Conservation (phyloP, 1,140 invertebrate species). For the Drosophila dunni region DNA sequence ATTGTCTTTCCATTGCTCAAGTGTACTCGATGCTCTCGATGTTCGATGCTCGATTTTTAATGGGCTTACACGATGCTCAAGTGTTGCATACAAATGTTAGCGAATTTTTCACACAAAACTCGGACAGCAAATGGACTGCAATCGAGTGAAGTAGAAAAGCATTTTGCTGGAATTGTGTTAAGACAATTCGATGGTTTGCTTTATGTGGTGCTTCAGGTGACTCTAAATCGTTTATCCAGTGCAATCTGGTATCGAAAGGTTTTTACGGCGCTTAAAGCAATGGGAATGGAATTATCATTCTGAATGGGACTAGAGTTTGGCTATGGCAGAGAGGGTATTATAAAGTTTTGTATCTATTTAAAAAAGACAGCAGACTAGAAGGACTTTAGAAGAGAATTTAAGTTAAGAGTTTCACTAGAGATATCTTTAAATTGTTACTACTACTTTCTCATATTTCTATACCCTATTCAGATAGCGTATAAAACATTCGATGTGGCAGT, state of each 20-base stretch:
- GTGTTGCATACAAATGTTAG: constrained; percentile 50
- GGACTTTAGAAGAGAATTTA: too few species aligned
- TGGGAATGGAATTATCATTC: constrained; percentile 45
- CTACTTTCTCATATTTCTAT: too few species aligned
- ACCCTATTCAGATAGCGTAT: too few species aligned
- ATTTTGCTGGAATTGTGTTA: constrained; percentile 34
- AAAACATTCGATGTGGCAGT: too few species aligned
- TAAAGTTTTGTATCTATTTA: neutral
- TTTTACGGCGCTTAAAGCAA: constrained; percentile 9
- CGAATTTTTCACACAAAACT: constrained; percentile 34
- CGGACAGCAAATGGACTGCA: constrained; percentile 48
- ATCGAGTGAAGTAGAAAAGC: constrained; percentile 26
- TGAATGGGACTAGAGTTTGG: constrained; percentile 4
- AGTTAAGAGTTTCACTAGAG: too few species aligned
- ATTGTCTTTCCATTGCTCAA: constrained; percentile 43
- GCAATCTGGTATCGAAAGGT: constrained; percentile 28
- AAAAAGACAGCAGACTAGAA: too few species aligned
- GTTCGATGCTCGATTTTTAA: constrained; percentile 29
- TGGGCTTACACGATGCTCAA: constrained; percentile 41
- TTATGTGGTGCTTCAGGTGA: constrained; percentile 46
- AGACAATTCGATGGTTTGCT: constrained; percentile 42
- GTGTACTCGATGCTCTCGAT: neutral
- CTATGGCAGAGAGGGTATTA: neutral
- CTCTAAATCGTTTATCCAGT: constrained; percentile 47
- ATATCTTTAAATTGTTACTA: too few species aligned